Base-by-base conservation (phyloP, 2,888 invertebrate species). In the Synergus gifuensis region DNA sequence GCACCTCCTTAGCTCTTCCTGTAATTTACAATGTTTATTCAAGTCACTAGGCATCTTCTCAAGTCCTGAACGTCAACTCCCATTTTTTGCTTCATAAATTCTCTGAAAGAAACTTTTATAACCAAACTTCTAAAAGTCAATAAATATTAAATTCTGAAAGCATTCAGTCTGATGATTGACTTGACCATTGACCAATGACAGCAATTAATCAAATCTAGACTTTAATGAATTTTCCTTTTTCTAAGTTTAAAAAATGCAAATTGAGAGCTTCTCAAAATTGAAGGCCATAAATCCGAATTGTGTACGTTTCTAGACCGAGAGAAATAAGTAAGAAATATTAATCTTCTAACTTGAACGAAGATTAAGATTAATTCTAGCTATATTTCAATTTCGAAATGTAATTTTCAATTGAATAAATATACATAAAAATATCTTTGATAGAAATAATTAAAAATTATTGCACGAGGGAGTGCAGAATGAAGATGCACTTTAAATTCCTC, bases 21-120 rank as follows among this genome's bases (percentile, higher is more conserved):
- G 85, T 76, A 86, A 86, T 86, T 86, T 86, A 64, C 66, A 84
- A 81, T 79, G 81, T 83, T 83, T 63, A 80, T 46, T 69, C 69
- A 46, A 44, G 79, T 58, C 64, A 77, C 67, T 82, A 76, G 28
- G 78, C 81, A 78, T 78, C 80, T 76, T 18, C 66, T 78, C 79
- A 78, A 78, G 78, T 82, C 81, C 76, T 63, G 11, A 44, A 49
- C 12, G 16, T 60, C 16, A 5, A 16, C 16, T 54, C n/a, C 54
- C 7, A 49, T 49, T 16, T 78, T 80, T 80, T 76, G 78, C 78
- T 82, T 78, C 5, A n/a, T 8, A n/a, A 54, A 8, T 54, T 54
- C n/a, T 28, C 28, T 28, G 3, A 28, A 28, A 28, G 3, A 28
- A 28, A 28, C 28, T 3, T 28, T 28, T 28, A 28, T 5, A 49